Conservation (phyloP, 2,797 vertebrate genomes). For the Karalla daura region DNA sequence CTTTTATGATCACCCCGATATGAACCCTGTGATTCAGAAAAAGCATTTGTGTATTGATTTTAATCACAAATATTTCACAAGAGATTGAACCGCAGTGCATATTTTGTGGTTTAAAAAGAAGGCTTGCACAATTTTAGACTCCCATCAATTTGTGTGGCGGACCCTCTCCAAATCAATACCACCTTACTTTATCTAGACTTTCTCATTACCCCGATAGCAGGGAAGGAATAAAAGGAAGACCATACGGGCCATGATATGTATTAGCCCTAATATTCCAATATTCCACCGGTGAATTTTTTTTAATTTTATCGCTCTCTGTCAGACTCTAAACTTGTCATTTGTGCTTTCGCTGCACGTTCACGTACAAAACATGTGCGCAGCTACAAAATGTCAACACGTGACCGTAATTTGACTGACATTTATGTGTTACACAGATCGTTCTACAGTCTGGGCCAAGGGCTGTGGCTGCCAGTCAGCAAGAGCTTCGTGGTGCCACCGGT, state of each 20-base stretch:
- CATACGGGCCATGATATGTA: background rate
- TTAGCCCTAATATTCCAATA: background rate
- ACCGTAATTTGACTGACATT: constrained; percentile 32
- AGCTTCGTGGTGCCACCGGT: constrained; percentile 98
- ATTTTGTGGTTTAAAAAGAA: background rate
- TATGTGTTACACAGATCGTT: constrained; percentile 87
- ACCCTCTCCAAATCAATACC: background rate
- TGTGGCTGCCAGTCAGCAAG: constrained; percentile 99
- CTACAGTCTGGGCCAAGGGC: constrained; percentile 96
- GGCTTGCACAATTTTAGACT: background rate
- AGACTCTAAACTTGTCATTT: background rate
- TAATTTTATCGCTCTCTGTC: background rate
- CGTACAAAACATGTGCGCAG: background rate
- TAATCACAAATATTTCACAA: background rate
- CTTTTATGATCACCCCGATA: background rate
- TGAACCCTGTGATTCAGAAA: background rate
- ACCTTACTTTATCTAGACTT: background rate
- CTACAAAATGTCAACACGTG: constrained; percentile 1
- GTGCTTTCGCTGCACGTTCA: background rate
- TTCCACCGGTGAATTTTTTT: background rate
- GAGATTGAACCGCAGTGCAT: background rate
- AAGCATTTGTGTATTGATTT: background rate
- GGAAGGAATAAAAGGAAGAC: background rate
- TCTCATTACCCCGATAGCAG: background rate
- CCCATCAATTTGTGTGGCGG: background rate